Base-by-base conservation (phyloP, 2,888 invertebrate species). In the Drosophila gaucha region DNA sequence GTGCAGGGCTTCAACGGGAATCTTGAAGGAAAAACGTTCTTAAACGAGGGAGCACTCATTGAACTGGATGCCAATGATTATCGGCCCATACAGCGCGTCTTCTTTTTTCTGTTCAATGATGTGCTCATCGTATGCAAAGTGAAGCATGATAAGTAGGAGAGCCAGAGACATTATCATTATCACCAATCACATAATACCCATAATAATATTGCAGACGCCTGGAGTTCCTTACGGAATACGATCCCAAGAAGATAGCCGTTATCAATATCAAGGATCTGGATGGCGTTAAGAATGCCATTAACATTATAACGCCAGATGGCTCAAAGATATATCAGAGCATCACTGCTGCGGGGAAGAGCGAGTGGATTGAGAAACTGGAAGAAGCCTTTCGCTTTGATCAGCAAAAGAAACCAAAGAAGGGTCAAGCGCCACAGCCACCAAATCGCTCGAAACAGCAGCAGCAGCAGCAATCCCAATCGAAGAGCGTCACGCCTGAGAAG, bases 341-440 rank as follows among this genome's bases (percentile, higher is more conserved):
- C 69, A 96, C 96, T 77, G 94, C 89, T 93, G 95, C 78, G 93
- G 95, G 89, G 94, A 92, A 92, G 95, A 96, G 96, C 92, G 97
- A 98, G 89, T 98, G 98, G 98, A 92, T 98, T 76, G 97, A 97
- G 76, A 96, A 97, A 89, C 95, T 98, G 90, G 98, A 98, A 89
- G 94, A 95, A 75, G 96, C 97, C 0, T 97, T 98, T 90, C 97
- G 97, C 90, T 94, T 95, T 71, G 94, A 96, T 88, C 92, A 85
- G 28, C 89, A 89, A 35, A 91, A 91, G 63, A 91, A 91, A 54
- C 24, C 85, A 92, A 88, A 94, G 92, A 90, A 93, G 91, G 87
- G 92, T 0, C 88, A 93, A 91, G 92, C 94, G 85, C 91, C 92
- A 1, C 90, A 90, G 49, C 91, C 92, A 3, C 91, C 92, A 3